A percentile compares a stretch with the other conserved stretches of the same genome.
These are phyloP conservation scores for Brachyrhaphis roseni DNA, from an alignment of 2,797 vertebrate genomes.

Conservation along the genomic window DNA sequence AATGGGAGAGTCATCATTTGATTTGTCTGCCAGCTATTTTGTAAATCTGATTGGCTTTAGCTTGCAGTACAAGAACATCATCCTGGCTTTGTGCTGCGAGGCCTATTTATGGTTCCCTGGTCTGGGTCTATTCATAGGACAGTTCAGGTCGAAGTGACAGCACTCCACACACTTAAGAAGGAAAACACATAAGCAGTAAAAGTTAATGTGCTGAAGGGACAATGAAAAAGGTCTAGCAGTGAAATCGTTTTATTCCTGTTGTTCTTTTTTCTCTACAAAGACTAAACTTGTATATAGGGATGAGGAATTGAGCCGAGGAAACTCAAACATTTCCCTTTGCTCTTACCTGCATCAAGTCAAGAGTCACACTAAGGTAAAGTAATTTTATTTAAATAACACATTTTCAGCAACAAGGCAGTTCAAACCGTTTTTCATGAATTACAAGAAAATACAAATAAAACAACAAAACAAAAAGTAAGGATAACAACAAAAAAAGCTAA, in stretches of 20 bases:
- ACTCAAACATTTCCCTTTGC: neutral
- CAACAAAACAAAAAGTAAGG: too few relatives aligned
- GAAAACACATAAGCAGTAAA: neutral
- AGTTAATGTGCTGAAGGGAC: neutral
- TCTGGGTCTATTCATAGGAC: conserved; percentile 3
- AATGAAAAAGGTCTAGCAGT: neutral
- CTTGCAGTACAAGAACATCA: neutral
- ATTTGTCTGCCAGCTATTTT: neutral
- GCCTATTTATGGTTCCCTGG: neutral
- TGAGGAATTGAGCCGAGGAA: neutral
- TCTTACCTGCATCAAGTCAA: neutral
- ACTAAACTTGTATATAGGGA: neutral
- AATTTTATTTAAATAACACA: too few relatives aligned
- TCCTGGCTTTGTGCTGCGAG: neutral
- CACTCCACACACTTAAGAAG: neutral
- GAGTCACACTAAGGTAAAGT: neutral
- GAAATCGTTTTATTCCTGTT: neutral
- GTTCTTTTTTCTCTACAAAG: neutral
- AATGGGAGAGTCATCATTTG: conserved; percentile 19
- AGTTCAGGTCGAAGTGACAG: neutral
- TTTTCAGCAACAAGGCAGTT: too few relatives aligned
- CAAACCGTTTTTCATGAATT: too few relatives aligned
- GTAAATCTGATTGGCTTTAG: neutral
- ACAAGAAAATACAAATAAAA: too few relatives aligned
- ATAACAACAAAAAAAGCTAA: too few relatives aligned